A percentile compares a stretch with the other conserved stretches of the same genome.
Conservation (phyloP, 2,113 vertebrate species). For the Agelaius phoeniceus region DNA sequence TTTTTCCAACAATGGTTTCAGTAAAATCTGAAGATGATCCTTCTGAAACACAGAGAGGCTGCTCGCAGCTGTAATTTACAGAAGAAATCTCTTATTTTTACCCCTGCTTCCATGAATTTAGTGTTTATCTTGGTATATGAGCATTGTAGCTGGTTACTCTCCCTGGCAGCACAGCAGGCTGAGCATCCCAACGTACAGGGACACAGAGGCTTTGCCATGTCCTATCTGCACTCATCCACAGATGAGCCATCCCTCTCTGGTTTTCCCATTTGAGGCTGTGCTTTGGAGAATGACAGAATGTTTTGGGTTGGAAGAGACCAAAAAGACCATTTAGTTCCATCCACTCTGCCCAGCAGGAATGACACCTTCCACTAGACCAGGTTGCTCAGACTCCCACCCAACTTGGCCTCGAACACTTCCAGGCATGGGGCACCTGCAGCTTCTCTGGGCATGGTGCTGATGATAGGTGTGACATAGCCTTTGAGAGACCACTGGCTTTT, state of each 20-base stretch:
- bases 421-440: background rate
- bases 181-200: background rate
- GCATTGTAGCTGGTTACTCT: background rate
- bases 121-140: background rate
- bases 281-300: background rate
- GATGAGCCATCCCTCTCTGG: background rate
- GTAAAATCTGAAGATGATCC: background rate
- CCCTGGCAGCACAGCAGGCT: background rate
- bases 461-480: background rate
- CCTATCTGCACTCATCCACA: background rate
- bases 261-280: background rate
- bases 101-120: background rate
- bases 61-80: background rate
- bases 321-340: background rate
- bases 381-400: background rate
- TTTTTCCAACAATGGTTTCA: background rate
- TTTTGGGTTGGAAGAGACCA: background rate
- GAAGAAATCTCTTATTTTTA: background rate
- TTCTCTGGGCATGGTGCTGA: background rate
- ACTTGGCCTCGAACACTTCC: background rate
- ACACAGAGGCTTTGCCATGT: background rate
- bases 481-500: background rate
- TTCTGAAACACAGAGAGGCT: background rate
- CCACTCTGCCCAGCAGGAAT: accelerated
- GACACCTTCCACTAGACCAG: background rate